These are phyloP conservation scores for Habroteleia sp. DNA, from an alignment of 2,888 invertebrate species.

Conservation along the genomic window DNA sequence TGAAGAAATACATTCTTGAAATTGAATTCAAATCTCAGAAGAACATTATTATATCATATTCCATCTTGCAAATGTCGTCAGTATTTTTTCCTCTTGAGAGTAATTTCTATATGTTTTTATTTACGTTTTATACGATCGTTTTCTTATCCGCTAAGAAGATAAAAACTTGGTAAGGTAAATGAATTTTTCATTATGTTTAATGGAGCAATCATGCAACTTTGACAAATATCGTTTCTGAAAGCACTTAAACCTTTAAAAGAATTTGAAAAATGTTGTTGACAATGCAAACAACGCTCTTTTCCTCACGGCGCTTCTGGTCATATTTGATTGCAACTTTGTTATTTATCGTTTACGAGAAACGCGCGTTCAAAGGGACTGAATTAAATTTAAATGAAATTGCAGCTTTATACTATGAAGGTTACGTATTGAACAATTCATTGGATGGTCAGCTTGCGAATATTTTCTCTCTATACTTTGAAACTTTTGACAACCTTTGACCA, in stretches of 20 bases:
- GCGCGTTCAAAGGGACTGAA: constrained; percentile 10
- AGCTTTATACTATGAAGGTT: constrained; percentile 7
- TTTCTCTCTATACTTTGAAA: neutral
- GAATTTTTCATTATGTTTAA: constrained; percentile 29
- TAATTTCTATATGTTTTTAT: too few relatives aligned
- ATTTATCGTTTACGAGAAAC: constrained; percentile 12
- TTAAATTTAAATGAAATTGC: constrained; percentile 22
- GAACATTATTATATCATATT: too few relatives aligned
- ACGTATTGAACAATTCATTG: constrained; percentile 21
- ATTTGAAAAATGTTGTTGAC: constrained; percentile 18
- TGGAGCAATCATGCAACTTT: constrained; percentile 23
- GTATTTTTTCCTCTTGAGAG: too few relatives aligned
- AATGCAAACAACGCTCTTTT: constrained; percentile 1
- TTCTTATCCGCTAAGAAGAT: constrained; percentile 6
- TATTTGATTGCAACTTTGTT: constrained; percentile 17
- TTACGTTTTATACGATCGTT: neutral
- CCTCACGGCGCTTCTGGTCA: neutral
- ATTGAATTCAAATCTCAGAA: too few relatives aligned
- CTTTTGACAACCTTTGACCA: too few relatives aligned
- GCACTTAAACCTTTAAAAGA: constrained; percentile 23
- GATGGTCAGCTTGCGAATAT: neutral
- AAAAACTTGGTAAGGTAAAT: constrained; percentile 9
- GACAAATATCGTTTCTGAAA: constrained; percentile 23
- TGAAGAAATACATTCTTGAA: too few relatives aligned
- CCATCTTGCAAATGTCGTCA: too few relatives aligned